These are phyloP conservation scores for Pristionchus exspectatus DNA, from an alignment of 2,888 invertebrate species.

Conservation along the genomic window DNA sequence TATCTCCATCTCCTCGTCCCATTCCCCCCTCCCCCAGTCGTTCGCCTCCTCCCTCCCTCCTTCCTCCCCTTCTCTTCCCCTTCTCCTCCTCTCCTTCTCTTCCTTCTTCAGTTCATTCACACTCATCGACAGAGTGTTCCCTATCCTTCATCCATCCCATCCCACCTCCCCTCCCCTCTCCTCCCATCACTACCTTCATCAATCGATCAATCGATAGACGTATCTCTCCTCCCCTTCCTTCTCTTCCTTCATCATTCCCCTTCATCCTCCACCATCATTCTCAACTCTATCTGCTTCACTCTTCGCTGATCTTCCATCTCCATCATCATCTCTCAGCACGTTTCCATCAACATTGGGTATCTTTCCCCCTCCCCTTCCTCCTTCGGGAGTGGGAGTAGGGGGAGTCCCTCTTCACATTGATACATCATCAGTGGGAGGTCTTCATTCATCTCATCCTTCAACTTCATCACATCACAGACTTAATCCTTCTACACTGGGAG, in stretches of 20 bases:
- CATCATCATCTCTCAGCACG: constrained; percentile 5
- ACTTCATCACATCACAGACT: background rate
- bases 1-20: background rate
- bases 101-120: constrained; percentile 17
- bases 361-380: constrained; percentile 37
- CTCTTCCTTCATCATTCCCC: constrained; percentile 42
- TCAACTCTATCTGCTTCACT: constrained; percentile 19
- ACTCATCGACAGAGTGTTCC: constrained; percentile 36
- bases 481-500: background rate
- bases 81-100: background rate
- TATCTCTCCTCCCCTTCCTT: background rate
- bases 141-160: background rate
- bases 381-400: constrained; percentile 22
- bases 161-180: background rate
- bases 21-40: too few species aligned
- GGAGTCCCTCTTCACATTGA: constrained; percentile 35
- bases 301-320: constrained; percentile 51
- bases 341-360: constrained; percentile 45
- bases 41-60: background rate
- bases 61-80: background rate
- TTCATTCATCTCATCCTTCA: constrained; percentile 29
- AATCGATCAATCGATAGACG: background rate
- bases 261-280: constrained; percentile 50
- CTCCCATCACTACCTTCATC: background rate
- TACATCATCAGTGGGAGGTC: background rate